phyloP scores from a whole-genome alignment of 2,797 vertebrate genomes.

The Chelon labrosus region DNA sequence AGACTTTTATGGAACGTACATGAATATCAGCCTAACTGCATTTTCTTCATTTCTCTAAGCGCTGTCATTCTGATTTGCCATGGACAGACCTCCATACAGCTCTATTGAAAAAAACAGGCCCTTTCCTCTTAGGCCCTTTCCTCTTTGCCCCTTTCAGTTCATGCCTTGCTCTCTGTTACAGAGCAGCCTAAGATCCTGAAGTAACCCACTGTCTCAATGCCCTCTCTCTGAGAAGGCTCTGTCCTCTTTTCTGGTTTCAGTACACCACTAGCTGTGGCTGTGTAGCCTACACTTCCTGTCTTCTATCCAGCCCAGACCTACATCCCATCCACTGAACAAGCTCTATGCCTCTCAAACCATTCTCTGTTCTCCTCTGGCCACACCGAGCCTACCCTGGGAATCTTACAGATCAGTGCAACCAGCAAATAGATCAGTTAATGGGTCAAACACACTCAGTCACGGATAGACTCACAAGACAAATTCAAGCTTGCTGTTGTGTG shows the following conservation, averaged over 20 bases:
- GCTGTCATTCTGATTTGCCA: conserved; percentile 21
- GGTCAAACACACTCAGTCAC: conserved; percentile 48
- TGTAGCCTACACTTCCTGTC: conserved; percentile 54
- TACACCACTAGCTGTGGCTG: conserved; percentile 41
- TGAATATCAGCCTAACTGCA: conserved; percentile 23
- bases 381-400: conserved; percentile 48
- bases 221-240: conserved; percentile 66
- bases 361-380: conserved; percentile 61
- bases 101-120: conserved; percentile 22
- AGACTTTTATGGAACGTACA: conserved; percentile 10
- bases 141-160: conserved; percentile 59
- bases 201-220: conserved; percentile 65
- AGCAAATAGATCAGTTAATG: conserved; percentile 57
- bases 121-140: conserved; percentile 26
- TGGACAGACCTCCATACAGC: conserved; percentile 50
- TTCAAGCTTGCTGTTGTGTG: conserved; percentile 17
- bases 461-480: conserved; percentile 38
- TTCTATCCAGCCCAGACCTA: conserved; percentile 51
- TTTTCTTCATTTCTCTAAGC: conserved; percentile 41
- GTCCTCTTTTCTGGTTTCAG: conserved; percentile 56
- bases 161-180: conserved; percentile 64
- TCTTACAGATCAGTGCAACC: conserved; percentile 58
- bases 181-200: conserved; percentile 58
- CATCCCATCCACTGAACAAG: conserved; percentile 38
- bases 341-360: conserved; percentile 54